Evolutionary conservation across 37 sponge, comb jelly and placozoan genomes (phyloP).

Genomic region (Hormiphora californensis): DNA sequence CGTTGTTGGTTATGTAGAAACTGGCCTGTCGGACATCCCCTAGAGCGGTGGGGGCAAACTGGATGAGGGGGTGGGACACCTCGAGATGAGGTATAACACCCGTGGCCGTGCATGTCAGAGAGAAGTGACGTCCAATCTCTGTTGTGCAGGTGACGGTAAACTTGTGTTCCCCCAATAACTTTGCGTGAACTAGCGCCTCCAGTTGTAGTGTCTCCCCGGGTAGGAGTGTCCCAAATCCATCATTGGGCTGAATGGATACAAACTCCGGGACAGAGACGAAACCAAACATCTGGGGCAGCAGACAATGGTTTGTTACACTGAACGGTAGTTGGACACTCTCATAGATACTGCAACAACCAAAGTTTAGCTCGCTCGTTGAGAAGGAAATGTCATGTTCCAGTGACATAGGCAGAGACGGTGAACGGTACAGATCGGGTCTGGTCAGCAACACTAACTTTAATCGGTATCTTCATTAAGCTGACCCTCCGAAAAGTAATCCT

Average conservation of each 20-base stretch:
- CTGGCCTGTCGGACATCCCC: constrained; percentile 52
- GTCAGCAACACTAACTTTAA: constrained; percentile 58
- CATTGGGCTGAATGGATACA: constrained; percentile 73
- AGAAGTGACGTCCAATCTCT: constrained; percentile 4
- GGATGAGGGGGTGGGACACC: constrained; percentile 62
- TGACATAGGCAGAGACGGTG: constrained; percentile 61
- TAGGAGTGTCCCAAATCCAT: constrained; percentile 81
- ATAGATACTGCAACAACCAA: constrained; percentile 72
- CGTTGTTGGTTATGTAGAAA: constrained; percentile 45
- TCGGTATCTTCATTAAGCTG: constrained; percentile 54
- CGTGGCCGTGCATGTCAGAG: constrained; percentile 60
- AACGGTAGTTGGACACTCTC: constrained; percentile 67
- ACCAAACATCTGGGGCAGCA: constrained; percentile 76
- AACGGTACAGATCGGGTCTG: constrained; percentile 65
- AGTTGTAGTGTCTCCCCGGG: constrained; percentile 72
- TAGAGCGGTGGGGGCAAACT: constrained; percentile 66
- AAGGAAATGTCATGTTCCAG: constrained; percentile 66
- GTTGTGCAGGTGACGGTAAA: constrained; percentile 45
- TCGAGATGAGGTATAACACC: constrained; percentile 67
- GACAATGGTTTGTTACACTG: constrained; percentile 64
- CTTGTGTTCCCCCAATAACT: constrained; percentile 24
- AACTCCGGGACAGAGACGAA: constrained; percentile 69
- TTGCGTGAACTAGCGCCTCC: constrained; percentile 65
- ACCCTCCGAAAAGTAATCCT: background rate
- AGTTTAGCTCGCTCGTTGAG: constrained; percentile 59